phyloP scores from a whole-genome alignment of 2,113 vertebrate genomes.

The Trochalopteron elliotii region DNA sequence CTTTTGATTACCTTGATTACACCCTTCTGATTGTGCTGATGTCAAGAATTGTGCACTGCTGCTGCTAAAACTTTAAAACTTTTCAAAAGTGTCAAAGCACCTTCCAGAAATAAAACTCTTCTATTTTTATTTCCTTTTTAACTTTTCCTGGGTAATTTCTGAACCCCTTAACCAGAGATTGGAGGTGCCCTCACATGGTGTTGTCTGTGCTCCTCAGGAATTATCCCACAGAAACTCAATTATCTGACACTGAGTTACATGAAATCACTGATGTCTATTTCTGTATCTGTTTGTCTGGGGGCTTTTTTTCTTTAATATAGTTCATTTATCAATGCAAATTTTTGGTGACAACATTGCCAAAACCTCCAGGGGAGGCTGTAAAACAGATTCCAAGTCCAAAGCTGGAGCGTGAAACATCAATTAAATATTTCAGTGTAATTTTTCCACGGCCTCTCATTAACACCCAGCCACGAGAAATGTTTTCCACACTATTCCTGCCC shows the following conservation, averaged over 20 bases:
- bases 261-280: neutral
- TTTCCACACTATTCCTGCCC: neutral
- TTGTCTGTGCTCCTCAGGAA: neutral
- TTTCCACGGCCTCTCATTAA: neutral
- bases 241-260: neutral
- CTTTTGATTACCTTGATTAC: neutral
- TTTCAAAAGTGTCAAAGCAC: accelerated
- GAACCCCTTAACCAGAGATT: neutral
- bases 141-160: neutral
- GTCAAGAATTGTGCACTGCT: neutral
- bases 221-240: neutral
- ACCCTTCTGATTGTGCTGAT: neutral
- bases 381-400: neutral
- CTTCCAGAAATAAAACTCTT: neutral
- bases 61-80: neutral
- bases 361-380: neutral
- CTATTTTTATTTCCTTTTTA: neutral
- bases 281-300: neutral
- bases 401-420: neutral
- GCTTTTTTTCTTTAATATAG: neutral
- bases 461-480: neutral
- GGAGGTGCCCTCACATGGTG: neutral
- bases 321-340: neutral
- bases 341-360: neutral
- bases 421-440: neutral